Evolutionary conservation across 2,797 vertebrate genomes (phyloP), one percentile per base, ranked within the genome.

Genomic region (Peromyscus nudipes): DNA sequence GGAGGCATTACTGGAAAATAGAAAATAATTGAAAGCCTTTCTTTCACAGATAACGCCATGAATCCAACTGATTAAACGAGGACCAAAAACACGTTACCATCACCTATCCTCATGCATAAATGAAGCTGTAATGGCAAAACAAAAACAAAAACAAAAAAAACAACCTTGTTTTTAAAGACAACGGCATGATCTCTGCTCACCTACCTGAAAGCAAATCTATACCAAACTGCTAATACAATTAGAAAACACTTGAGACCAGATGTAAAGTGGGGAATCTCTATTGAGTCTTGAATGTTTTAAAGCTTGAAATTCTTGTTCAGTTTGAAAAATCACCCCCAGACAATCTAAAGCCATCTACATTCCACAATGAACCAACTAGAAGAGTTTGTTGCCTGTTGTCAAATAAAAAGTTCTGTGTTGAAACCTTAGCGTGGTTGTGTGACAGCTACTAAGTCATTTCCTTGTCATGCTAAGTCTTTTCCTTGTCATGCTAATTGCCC

Each of bases 391-490:
- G 69, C 75, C 21, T 85, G 67, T 37, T 95, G 95, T 95, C n/a
- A 96, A 97, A 97, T 97, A 96, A 97, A 97, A 96, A 89, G 23
- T 85, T 92, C 62, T 89, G 29, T 82, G 91, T 84, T 92, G 67
- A 95, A 96, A 96, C 46, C 71, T 93, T 62, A 65, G 62, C 62
- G 40, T 91, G 96, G 86, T 31, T 7, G 29, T 91, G 57, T 83
- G 37, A 82, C 14, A 62, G 46, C 19, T 93, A 96, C 62, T 96
- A 64, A 76, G 3, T 76, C 60, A 84, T 69, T 73, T 81, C n/a
- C 6, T 46, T 64, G 76, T 14, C 14, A 80, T 65, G 71, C 5
- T 84, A 76, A 21, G 52, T 16, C 17, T 16, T 11, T 83, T 81
- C n/a, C 6, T 46, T 64, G 76, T 14, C 14, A 80, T 65, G 71